These are phyloP conservation scores for Drosophila ironensis DNA, from an alignment of 1,140 invertebrate genomes.

Conservation along the genomic window DNA sequence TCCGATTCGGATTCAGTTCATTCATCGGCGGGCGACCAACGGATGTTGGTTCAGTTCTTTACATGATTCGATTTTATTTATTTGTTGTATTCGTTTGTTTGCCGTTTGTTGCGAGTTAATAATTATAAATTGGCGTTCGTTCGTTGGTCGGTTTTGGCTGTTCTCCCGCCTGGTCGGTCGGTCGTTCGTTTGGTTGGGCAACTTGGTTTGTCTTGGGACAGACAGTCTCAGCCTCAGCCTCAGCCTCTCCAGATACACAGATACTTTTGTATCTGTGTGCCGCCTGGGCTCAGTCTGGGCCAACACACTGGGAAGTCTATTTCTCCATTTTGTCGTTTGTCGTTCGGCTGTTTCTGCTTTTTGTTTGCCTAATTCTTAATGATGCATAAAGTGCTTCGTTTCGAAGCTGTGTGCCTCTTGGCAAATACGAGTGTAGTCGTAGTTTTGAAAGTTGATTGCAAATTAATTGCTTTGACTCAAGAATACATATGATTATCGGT, in stretches of 20 bases:
- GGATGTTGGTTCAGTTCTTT: conserved; percentile 75
- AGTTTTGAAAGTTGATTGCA: conserved; percentile 76
- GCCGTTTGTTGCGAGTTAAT: conserved; percentile 68
- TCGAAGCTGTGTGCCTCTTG: conserved; percentile 24
- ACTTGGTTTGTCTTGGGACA: conserved; percentile 12
- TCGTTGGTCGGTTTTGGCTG: conserved; percentile 12
- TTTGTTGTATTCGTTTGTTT: conserved; percentile 63
- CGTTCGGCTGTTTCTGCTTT: too few species aligned
- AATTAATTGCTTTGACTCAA: conserved; percentile 56
- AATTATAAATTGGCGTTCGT: conserved; percentile 75
- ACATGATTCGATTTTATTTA: conserved; percentile 72
- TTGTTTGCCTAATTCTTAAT: conserved; percentile 77
- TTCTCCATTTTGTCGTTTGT: conserved; percentile 75
- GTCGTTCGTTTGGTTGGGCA: conserved; percentile 32
- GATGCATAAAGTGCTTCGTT: conserved; percentile 73
- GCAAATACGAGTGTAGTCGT: too few species aligned
- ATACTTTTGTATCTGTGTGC: conserved; percentile 39
- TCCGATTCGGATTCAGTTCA: not conserved
- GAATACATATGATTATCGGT: conserved; percentile 15
- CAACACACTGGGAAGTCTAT: too few species aligned
- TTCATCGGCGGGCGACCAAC: conserved; percentile 48
- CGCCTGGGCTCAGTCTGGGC: too few species aligned
- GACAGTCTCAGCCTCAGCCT: too few species aligned
- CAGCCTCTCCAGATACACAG: conserved; percentile 24
- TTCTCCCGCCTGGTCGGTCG: too few species aligned